phyloP scores from a whole-genome alignment of 2,797 vertebrate species.

The Acanthurus tractus region DNA sequence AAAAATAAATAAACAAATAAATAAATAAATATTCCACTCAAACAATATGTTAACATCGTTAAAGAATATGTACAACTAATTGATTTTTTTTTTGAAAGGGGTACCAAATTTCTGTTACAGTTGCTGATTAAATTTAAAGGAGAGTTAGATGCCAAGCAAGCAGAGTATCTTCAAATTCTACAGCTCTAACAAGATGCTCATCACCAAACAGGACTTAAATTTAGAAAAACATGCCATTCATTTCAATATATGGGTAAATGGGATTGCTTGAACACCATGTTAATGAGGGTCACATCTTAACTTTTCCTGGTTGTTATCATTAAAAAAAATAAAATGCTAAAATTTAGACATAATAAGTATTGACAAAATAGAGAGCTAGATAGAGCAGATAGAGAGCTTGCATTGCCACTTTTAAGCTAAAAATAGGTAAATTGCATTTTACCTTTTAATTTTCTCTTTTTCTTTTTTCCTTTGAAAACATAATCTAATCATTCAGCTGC shows the following conservation, averaged over 20 bases:
- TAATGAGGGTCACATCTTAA: neutral
- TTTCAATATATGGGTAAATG: too few species aligned
- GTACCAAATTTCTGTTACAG: too few species aligned
- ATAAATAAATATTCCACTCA: neutral
- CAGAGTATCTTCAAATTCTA: too few species aligned
- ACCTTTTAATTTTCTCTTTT: neutral
- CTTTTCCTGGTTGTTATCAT: neutral
- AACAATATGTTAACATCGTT: neutral
- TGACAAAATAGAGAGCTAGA: too few species aligned
- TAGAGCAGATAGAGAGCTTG: neutral
- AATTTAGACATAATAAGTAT: neutral
- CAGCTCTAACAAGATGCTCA: too few species aligned
- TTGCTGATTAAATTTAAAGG: too few species aligned
- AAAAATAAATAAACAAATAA: neutral
- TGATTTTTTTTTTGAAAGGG: too few species aligned
- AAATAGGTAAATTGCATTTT: neutral
- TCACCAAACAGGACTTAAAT: too few species aligned
- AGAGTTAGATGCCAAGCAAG: too few species aligned
- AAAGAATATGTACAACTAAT: neutral
- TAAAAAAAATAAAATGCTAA: neutral
- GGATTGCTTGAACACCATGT: neutral
- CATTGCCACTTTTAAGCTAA: neutral
- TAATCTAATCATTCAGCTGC: constrained; percentile 5
- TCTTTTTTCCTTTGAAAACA: neutral
- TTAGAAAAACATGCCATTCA: too few species aligned